Percentiles rank a stretch among this genome's conserved stretches.
Evolutionary conservation across 2,113 vertebrate genomes (phyloP).

Genomic region (Odocoileus virginianus): DNA sequence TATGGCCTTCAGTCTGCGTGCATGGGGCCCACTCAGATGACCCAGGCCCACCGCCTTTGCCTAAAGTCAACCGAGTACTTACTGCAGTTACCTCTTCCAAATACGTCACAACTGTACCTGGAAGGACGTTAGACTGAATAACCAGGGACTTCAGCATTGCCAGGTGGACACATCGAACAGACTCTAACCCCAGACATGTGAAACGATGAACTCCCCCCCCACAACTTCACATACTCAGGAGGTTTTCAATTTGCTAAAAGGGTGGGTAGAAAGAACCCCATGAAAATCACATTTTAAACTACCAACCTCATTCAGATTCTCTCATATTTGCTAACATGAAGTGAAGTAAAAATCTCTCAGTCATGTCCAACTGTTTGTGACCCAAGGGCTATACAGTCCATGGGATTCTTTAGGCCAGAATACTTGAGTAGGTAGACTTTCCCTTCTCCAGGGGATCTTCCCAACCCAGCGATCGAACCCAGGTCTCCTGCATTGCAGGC

Average conservation of each 20-base stretch:
- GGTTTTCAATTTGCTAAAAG: neutral
- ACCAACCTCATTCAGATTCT: neutral
- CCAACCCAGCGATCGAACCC: neutral
- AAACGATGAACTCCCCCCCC: neutral
- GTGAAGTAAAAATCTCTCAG: neutral
- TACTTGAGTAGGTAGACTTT: neutral
- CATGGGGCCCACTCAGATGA: neutral
- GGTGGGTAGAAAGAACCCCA: neutral
- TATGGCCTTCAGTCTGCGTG: neutral
- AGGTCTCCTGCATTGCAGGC: neutral
- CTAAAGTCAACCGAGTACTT: neutral
- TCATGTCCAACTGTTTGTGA: neutral
- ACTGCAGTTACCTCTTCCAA: neutral
- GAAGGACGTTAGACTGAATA: fast-evolving
- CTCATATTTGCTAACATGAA: neutral
- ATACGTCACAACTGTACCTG: neutral
- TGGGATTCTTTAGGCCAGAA: neutral
- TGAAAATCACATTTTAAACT: neutral
- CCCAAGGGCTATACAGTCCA: neutral
- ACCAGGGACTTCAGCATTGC: neutral
- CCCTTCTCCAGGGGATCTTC: neutral
- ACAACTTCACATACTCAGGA: neutral
- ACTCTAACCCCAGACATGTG: neutral
- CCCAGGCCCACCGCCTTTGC: neutral
- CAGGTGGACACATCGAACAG: neutral